Evolutionary conservation across 2,888 invertebrate genomes (phyloP).

Genomic region (Plagodis dolabraria): DNA sequence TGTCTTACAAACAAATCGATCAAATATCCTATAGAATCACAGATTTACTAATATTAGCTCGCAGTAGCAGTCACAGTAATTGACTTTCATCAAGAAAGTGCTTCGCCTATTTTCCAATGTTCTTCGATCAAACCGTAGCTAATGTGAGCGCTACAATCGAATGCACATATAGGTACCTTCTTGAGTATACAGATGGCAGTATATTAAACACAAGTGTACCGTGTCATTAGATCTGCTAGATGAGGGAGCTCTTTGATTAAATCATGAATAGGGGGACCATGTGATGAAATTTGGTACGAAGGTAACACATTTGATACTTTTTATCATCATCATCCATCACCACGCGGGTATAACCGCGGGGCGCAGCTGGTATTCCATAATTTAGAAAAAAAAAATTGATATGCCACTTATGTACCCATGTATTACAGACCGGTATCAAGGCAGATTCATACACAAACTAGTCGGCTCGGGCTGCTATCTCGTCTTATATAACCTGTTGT

Average conservation of each 20-base stretch:
- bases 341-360: no score
- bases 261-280: conserved; percentile 11
- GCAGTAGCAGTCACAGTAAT: background rate
- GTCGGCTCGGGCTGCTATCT: background rate
- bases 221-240: conserved; percentile 20
- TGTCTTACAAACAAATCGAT: no score
- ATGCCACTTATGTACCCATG: no score
- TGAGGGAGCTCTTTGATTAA: conserved; percentile 10
- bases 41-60: no score
- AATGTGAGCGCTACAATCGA: background rate
- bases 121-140: conserved; percentile 2
- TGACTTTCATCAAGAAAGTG: conserved; percentile 8
- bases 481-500: background rate
- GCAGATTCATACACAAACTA: background rate
- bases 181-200: background rate
- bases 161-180: conserved; percentile 1
- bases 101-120: conserved; percentile 7
- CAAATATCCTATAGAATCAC: no score
- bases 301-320: no score
- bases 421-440: no score
- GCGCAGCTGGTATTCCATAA: no score
- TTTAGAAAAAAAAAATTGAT: no score
- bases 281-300: no score
- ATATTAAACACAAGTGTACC: conserved; percentile 9
- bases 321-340: no score